Evolutionary conservation across 1,140 invertebrate species (phyloP), one percentile per base, ranked within the genome.

Genomic region (Rhagoletis pomonella): DNA sequence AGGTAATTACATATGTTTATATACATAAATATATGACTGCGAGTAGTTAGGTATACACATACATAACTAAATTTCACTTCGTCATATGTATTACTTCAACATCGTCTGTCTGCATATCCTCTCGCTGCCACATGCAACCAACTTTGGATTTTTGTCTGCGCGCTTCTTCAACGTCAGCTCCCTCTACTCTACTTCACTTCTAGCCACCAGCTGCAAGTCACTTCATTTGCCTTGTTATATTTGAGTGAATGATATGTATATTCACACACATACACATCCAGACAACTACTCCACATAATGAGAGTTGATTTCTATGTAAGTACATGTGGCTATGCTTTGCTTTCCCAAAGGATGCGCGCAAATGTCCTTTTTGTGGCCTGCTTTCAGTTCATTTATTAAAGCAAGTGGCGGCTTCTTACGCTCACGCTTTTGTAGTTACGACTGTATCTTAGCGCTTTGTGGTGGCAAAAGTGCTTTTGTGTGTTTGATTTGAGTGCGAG

Each of bases 341-440:
- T 55, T 81, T 14, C 73, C 9, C 73, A 50, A 58, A 81, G 73
- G 73, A 81, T 81, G n/a, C 19, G 17, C 47, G 10, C 73, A 81
- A 81, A 81, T 81, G 73, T 81, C 50, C 73, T 81, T 81, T 81
- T 81, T 81, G 73, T 81, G 73, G 73, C 73, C 73, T 81, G 73
- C 73, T 81, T 81, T 81, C 73, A 81, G 47, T 81, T 81, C 73
- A 81, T 81, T 81, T 81, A 81, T 58, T 81, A 58, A 81, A 81
- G 73, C 44, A 81, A 58, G 73, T 81, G 73, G 7, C n/a, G n/a
- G 73, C 47, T 29, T 50, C 4, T 39, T 55, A 42, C 39, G 65
- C 42, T 73, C 29, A 42, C 29, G 64, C 42, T 73, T 69, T 81
- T 81, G 73, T 81, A 42, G 29, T 81, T 55, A 58, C n/a, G 73